These are phyloP conservation scores for Mustela nigripes DNA, from an alignment of 2,113 vertebrate genomes.

Conservation along the genomic window DNA sequence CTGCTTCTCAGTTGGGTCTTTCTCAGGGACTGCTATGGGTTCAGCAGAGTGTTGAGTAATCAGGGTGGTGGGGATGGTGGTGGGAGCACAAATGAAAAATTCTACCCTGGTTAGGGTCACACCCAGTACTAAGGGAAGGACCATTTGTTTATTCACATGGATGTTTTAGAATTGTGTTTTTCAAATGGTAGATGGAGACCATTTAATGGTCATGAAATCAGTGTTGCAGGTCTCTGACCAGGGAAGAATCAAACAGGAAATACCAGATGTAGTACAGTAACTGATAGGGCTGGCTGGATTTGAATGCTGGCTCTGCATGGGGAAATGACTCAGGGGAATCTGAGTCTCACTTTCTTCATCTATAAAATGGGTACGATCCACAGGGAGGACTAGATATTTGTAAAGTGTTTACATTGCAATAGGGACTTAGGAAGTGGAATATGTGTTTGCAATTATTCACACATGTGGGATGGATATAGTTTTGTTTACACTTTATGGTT, in stretches of 20 bases:
- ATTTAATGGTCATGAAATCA: neutral
- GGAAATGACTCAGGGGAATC: neutral
- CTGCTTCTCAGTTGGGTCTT: neutral
- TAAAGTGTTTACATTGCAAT: neutral
- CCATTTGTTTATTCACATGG: neutral
- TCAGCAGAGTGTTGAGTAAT: too few relatives aligned
- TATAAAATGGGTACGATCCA: neutral
- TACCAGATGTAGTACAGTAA: fast-evolving
- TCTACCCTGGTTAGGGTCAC: neutral
- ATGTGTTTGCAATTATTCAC: too few relatives aligned
- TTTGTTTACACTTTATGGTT: neutral
- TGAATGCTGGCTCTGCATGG: neutral
- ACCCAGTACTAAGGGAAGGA: neutral
- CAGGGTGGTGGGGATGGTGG: neutral
- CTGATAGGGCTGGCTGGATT: neutral
- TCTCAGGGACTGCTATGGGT: neutral
- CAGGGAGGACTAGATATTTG: neutral
- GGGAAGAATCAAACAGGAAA: neutral
- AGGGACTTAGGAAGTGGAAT: neutral
- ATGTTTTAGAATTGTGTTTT: neutral
- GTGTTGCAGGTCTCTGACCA: neutral
- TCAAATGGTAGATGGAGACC: neutral
- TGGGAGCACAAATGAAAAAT: neutral
- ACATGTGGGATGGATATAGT: neutral
- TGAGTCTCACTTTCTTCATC: neutral